Evolutionary conservation across 2,888 invertebrate species (phyloP).

Genomic region (Ophion ventricosus): DNA sequence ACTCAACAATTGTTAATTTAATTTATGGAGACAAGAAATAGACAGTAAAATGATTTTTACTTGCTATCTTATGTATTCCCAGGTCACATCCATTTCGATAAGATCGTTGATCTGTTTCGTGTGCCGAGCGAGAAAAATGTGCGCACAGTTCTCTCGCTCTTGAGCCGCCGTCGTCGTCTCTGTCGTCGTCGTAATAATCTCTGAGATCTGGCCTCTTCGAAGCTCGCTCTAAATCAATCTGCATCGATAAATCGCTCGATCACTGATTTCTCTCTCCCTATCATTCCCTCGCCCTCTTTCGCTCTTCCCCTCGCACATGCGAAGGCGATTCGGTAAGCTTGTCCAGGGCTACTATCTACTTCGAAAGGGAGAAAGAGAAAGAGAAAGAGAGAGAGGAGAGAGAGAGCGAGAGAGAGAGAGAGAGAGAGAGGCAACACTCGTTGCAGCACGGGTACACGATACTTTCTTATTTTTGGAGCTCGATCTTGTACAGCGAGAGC

Average conservation of each 20-base stretch:
- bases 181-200: conserved; percentile 74
- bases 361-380: conserved; percentile 7
- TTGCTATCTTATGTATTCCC: too few species aligned
- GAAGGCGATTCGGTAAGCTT: conserved; percentile 26
- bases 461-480: conserved; percentile 55
- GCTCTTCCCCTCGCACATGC: conserved; percentile 27
- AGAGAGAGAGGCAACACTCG: conserved; percentile 38
- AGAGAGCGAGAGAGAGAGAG: conserved; percentile 21
- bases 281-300: neutral
- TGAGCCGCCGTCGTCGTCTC: conserved; percentile 79
- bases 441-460: conserved; percentile 65
- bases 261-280: conserved; percentile 36
- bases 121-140: neutral
- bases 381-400: conserved; percentile 8
- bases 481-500: conserved; percentile 3
- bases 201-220: conserved; percentile 76
- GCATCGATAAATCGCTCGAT: conserved; percentile 76
- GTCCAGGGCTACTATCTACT: conserved; percentile 41
- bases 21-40: neutral
- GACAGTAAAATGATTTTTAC: neutral
- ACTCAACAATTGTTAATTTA: neutral
- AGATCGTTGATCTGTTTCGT: neutral
- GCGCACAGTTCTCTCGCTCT: conserved; percentile 1
- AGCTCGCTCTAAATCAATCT: conserved; percentile 80
- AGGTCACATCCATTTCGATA: too few species aligned